A percentile compares a stretch with the other conserved stretches of the same genome.
Evolutionary conservation across 1,140 invertebrate genomes (phyloP).

Genomic region (Aleiodes sp.): DNA sequence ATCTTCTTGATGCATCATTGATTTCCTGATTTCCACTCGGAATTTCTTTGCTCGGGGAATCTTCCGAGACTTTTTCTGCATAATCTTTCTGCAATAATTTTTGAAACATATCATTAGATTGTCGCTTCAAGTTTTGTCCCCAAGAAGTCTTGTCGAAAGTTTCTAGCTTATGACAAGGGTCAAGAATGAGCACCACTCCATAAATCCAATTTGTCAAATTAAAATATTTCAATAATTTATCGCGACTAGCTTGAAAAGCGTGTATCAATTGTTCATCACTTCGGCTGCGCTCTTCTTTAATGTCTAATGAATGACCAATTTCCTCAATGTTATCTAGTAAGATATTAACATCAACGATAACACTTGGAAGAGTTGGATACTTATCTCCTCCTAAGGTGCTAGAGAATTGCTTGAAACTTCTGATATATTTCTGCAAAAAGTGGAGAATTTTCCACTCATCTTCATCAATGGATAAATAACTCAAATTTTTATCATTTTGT

Average conservation of each 20-base stretch:
- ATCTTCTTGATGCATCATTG: neutral
- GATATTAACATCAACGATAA: slow-evolving; percentile 52
- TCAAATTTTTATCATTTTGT: neutral
- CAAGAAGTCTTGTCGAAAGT: slow-evolving; percentile 42
- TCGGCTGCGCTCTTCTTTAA: neutral
- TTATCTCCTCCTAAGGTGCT: slow-evolving; percentile 49
- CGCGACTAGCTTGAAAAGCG: slow-evolving; percentile 47
- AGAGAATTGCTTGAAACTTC: slow-evolving; percentile 49
- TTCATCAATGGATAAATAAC: neutral
- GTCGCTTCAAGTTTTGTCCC: slow-evolving; percentile 4
- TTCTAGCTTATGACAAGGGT: slow-evolving; percentile 53
- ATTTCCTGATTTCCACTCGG: too few relatives aligned
- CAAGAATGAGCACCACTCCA: slow-evolving; percentile 52
- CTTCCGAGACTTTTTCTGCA: too few relatives aligned
- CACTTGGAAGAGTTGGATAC: slow-evolving; percentile 49
- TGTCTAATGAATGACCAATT: neutral
- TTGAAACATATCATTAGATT: neutral
- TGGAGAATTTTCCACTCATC: neutral
- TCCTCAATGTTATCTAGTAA: slow-evolving; percentile 38
- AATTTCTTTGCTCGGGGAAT: too few relatives aligned
- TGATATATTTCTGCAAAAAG: slow-evolving; percentile 36
- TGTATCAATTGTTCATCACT: neutral
- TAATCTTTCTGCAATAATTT: neutral
- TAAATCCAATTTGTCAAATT: slow-evolving; percentile 54
- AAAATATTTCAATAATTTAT: slow-evolving; percentile 55